phyloP scores from a whole-genome alignment of 2,888 invertebrate species.

The Mamestra brassicae region DNA sequence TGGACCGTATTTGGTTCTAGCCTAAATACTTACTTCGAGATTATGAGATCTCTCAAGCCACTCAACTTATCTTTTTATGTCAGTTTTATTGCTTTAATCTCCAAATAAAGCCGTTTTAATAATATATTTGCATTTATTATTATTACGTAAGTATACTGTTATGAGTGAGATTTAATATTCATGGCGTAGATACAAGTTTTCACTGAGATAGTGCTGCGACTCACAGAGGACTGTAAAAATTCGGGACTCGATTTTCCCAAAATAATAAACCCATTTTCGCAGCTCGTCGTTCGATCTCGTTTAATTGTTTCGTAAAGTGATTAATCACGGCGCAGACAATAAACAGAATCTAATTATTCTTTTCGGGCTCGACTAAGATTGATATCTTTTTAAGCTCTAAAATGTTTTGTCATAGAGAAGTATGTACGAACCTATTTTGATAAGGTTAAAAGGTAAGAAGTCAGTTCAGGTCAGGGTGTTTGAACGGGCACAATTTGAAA shows the following conservation, averaged over 20 bases:
- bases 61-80: constrained; percentile 24
- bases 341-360: constrained; percentile 12
- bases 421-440: background rate
- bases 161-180: constrained; percentile 7
- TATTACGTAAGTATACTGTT: constrained; percentile 33
- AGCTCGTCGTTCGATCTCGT: background rate
- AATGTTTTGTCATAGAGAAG: background rate
- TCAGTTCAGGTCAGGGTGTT: background rate
- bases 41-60: constrained; percentile 22
- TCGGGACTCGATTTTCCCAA: background rate
- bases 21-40: constrained; percentile 19
- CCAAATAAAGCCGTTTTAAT: constrained; percentile 37
- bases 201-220: background rate
- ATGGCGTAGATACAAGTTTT: background rate
- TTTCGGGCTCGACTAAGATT: constrained; percentile 26
- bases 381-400: constrained; percentile 10
- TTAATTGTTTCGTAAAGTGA: constrained; percentile 26
- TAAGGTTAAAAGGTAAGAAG: background rate
- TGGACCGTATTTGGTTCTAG: constrained; percentile 22
- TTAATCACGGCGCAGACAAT: constrained; percentile 33
- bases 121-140: constrained; percentile 40
- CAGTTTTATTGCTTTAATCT: constrained; percentile 31
- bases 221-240: background rate
- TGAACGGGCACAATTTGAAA: background rate
- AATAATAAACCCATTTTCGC: background rate